Base-by-base conservation (phyloP, 2,888 invertebrate species). In the Agriopis leucophaearia region DNA sequence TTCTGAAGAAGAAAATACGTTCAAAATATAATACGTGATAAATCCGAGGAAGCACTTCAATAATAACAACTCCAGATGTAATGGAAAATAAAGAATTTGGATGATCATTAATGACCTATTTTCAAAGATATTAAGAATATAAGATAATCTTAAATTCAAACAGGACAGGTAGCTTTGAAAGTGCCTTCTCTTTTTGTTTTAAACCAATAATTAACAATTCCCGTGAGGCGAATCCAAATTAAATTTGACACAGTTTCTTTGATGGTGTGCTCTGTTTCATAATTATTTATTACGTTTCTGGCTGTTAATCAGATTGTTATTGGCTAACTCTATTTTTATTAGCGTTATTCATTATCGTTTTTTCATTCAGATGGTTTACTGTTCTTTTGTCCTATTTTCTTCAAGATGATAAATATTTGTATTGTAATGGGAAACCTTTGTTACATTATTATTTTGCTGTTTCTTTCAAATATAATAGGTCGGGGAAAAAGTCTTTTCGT, bases 241-340 rank as follows among this genome's bases (percentile, higher is more conserved):
- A 50, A 55, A 40, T 44, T 58, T 67, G 63, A 63, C 63, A 63
- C 54, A 63, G 52, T 62, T 67, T 67, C 63, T 67, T 67, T 67
- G 62, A 67, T 67, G 63, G 35, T 54, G n/a, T 40, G 8, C 38
- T 62, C 16, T 47, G 35, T 63, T 47, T 35, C 15, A 58, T 36
- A 58, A 59, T 50, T 50, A 48, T 59, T 59, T 50, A 66, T 50
- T 15, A 51, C 45, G 38, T 57, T 47, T 47, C 27, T 38, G 42
- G 16, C 47, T n/a, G n/a, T n/a, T n/a, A n/a, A 62, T 63, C 52
- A 40, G 58, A 44, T 67, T 63, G 48, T 67, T 67, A 67, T 59
- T 63, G 54, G 54, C 52, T 55, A 58, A 50, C 54, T 16, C 44
- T 69, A 69, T 64, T 60, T 69, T 64, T 61, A 38, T 40, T 55